A percentile compares a stretch with the other conserved stretches of the same genome.
Evolutionary conservation across 2,888 invertebrate genomes (phyloP).

Genomic region (Malachius bipustulatus): DNA sequence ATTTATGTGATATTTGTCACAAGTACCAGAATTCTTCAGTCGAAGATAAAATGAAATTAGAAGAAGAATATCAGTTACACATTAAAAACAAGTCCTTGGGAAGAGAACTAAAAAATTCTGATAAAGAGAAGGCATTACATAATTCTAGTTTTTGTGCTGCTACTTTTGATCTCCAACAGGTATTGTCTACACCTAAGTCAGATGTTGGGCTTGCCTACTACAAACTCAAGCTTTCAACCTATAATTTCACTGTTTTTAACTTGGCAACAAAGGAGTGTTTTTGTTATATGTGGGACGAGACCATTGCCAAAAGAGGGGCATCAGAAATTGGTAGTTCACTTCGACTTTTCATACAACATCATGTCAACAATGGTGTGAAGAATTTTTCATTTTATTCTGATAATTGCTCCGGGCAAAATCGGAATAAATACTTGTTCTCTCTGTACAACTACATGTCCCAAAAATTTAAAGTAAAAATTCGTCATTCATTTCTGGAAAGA

Average conservation of each 20-base stretch:
- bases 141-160: slow-evolving; percentile 21
- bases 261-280: slow-evolving; percentile 8
- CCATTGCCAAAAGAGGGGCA: slow-evolving; percentile 13
- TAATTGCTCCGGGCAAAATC: no score
- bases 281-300: slow-evolving; percentile 17
- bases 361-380: no score
- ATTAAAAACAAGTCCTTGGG: slow-evolving; percentile 18
- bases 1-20: slow-evolving; percentile 17
- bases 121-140: slow-evolving; percentile 20
- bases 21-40: slow-evolving; percentile 14
- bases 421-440: no score
- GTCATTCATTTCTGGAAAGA: no score
- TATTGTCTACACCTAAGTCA: slow-evolving; percentile 8
- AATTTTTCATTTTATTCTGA: no score
- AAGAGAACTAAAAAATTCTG: slow-evolving; percentile 20
- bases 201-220: slow-evolving; percentile 14
- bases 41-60: slow-evolving; percentile 14
- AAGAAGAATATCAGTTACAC: slow-evolving; percentile 17
- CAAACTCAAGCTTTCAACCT: no score
- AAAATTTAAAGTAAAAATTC: no score
- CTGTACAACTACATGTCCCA: no score
- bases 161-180: slow-evolving; percentile 14
- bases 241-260: slow-evolving; percentile 15
- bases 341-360: no score
- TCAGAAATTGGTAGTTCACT: slow-evolving; percentile 17